These are phyloP conservation scores for Vanessa atalanta DNA, from an alignment of 1,140 invertebrate species.

Conservation along the genomic window DNA sequence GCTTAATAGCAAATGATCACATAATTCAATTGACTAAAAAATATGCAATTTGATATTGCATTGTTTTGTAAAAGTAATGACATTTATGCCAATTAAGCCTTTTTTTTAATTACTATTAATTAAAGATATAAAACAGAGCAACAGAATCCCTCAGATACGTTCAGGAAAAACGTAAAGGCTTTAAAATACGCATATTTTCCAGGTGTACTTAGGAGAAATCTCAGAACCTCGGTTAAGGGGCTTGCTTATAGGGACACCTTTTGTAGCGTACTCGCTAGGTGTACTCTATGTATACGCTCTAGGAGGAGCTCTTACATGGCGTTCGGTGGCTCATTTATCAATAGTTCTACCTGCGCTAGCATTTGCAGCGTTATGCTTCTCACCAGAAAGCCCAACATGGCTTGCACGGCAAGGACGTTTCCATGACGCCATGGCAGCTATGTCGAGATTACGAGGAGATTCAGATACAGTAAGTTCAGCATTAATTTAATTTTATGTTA, in stretches of 20 bases:
- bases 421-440: constrained; percentile 83
- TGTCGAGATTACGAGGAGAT: constrained; percentile 85
- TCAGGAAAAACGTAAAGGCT: no score
- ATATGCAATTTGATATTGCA: neutral
- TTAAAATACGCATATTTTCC: constrained; percentile 14
- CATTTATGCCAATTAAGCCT: neutral
- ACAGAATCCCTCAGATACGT: no score
- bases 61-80: neutral
- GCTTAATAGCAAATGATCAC: no score
- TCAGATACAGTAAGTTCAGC: constrained; percentile 75
- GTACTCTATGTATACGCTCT: constrained; percentile 86
- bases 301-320: constrained; percentile 84
- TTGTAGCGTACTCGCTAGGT: constrained; percentile 86
- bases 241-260: constrained; percentile 84
- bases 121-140: neutral
- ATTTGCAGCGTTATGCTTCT: constrained; percentile 81
- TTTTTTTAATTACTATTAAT: neutral
- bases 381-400: constrained; percentile 89
- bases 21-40: neutral
- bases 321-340: constrained; percentile 83
- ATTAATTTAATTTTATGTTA: no score
- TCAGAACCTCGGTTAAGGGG: constrained; percentile 85
- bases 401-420: constrained; percentile 82
- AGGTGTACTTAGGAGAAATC: constrained; percentile 88
- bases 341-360: constrained; percentile 82